A percentile compares a stretch with the other conserved stretches of the same genome.
These are phyloP conservation scores for Bradypodion ventrale DNA, from an alignment of 2,797 vertebrate genomes.

Conservation along the genomic window DNA sequence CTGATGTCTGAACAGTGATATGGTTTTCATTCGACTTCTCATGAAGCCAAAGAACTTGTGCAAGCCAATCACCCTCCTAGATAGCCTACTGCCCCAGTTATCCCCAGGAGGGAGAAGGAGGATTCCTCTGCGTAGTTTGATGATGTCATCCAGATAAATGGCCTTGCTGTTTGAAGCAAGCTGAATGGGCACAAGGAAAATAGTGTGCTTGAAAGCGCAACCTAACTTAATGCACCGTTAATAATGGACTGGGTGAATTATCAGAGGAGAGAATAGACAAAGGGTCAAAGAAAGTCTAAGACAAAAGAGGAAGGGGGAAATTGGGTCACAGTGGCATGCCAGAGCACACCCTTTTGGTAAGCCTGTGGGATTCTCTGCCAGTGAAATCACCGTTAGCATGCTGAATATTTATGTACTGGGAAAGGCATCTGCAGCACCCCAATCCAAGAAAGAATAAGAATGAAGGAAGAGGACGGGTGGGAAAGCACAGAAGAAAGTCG, in stretches of 20 bases:
- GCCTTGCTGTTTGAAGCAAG: conserved; percentile 67
- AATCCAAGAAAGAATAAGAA: neutral
- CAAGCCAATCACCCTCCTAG: neutral
- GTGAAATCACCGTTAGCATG: conserved; percentile 70
- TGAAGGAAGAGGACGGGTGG: fast-evolving
- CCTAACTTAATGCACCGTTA: conserved; percentile 79
- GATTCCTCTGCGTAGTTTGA: conserved; percentile 47
- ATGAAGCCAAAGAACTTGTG: neutral
- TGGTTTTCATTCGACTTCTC: conserved; percentile 32
- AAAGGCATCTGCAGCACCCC: conserved; percentile 51
- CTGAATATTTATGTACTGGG: conserved; percentile 54
- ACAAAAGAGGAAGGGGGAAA: conserved; percentile 74
- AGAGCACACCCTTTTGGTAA: conserved; percentile 62
- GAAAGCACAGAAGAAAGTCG: neutral
- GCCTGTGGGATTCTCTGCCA: conserved; percentile 66
- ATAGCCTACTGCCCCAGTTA: conserved; percentile 25
- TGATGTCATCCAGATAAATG: conserved; percentile 65
- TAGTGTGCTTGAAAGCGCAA: conserved; percentile 71
- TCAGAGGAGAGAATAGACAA: conserved; percentile 64
- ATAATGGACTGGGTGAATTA: conserved; percentile 75
- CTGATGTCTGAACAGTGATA: neutral
- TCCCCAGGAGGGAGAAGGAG: conserved; percentile 43
- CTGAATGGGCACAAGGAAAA: conserved; percentile 65
- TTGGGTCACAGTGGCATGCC: conserved; percentile 80
- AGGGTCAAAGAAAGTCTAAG: conserved; percentile 65